Percentiles rank a stretch among this genome's conserved stretches.
Conservation (phyloP, 2,888 invertebrate species). For the Caenorhabditis zanzibari region DNA sequence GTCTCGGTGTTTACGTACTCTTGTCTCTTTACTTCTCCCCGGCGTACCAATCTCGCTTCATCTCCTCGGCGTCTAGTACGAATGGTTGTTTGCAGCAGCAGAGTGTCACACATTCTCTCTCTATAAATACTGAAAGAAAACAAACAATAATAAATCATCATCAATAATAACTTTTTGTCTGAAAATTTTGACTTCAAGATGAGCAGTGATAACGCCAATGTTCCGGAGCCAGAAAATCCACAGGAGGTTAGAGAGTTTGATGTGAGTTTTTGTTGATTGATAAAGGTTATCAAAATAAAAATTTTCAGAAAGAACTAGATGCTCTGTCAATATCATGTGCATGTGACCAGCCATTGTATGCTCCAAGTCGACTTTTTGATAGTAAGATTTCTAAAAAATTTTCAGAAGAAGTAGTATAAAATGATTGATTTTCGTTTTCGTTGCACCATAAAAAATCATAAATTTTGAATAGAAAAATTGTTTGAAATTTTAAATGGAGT, state of each 20-base stretch:
- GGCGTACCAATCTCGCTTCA: conserved; percentile 33
- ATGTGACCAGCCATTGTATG: conserved; percentile 40
- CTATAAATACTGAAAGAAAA: conserved; percentile 22
- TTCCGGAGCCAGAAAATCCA: conserved; percentile 45
- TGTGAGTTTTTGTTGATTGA: conserved; percentile 17
- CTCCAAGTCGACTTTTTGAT: conserved; percentile 39
- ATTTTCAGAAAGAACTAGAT: conserved; percentile 24
- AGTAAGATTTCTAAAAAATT: conserved; percentile 28
- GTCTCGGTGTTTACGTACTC: conserved; percentile 43
- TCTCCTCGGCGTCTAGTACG: conserved; percentile 48
- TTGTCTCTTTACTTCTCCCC: not conserved
- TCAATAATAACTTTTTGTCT: too few relatives aligned
- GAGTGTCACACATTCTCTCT: conserved; percentile 47
- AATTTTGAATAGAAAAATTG: too few relatives aligned
- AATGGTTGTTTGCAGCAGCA: conserved; percentile 59
- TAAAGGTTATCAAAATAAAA: not conserved
- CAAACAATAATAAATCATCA: conserved; percentile 5
- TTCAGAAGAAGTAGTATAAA: too few relatives aligned
- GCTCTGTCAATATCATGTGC: conserved; percentile 39
- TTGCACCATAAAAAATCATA: too few relatives aligned
- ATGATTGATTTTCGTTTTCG: too few relatives aligned
- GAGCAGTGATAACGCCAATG: conserved; percentile 18
- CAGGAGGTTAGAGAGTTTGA: conserved; percentile 33
- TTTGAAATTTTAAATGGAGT: not conserved
- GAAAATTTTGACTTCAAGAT: not conserved